These are phyloP conservation scores for Camponotus fellah DNA, from an alignment of 2,888 invertebrate genomes.

Conservation along the genomic window DNA sequence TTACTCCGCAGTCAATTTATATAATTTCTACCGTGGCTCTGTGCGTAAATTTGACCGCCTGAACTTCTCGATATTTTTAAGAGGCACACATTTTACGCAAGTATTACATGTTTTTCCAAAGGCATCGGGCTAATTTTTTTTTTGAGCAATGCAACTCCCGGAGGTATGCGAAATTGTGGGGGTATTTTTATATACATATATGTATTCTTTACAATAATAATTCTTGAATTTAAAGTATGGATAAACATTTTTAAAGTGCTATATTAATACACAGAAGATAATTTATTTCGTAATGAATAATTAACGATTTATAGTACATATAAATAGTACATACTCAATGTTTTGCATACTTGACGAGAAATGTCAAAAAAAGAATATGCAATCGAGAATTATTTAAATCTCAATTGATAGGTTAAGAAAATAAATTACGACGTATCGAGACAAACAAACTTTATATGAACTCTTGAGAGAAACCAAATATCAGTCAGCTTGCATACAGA, in stretches of 20 bases:
- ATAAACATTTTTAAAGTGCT: neutral
- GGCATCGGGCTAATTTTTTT: neutral
- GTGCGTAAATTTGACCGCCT: conserved; percentile 66
- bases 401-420: no score
- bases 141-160: neutral
- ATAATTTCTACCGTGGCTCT: conserved; percentile 72
- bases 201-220: neutral
- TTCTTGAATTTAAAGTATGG: neutral
- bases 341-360: neutral
- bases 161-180: conserved; percentile 3
- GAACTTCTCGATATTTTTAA: conserved; percentile 17
- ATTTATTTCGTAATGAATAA: neutral
- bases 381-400: neutral
- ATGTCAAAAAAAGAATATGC: neutral
- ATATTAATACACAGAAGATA: neutral
- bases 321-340: neutral
- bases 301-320: neutral
- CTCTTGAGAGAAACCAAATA: neutral
- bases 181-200: conserved; percentile 3
- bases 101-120: conserved; percentile 5
- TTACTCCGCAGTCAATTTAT: conserved; percentile 78
- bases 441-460: neutral
- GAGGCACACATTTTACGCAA: neutral
- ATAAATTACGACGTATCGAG: neutral
- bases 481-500: neutral